Evolutionary conservation across 2,888 invertebrate species (phyloP).

Genomic region (Branchipolynoe longqiensis): DNA sequence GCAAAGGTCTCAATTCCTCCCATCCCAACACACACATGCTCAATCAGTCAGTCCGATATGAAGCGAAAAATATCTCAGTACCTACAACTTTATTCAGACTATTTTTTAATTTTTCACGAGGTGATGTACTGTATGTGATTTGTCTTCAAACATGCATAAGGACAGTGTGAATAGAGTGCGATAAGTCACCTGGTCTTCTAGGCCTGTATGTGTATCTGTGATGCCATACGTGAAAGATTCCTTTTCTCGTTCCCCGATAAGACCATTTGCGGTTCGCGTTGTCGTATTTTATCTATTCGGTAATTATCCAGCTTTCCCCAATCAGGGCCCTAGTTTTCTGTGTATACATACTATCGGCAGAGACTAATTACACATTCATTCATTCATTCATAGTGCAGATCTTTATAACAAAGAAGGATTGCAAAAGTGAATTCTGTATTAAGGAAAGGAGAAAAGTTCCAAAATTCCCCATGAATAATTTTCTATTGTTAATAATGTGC

Average conservation of each 20-base stretch:
- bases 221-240: constrained; percentile 15
- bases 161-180: neutral
- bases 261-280: neutral
- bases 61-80: constrained; percentile 40
- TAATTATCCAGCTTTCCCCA: neutral
- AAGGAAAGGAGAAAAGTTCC: too few relatives aligned
- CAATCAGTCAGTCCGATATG: constrained; percentile 43
- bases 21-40: constrained; percentile 12
- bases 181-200: constrained; percentile 14
- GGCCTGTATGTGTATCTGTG: constrained; percentile 33
- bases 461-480: too few relatives aligned
- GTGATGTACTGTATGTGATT: constrained; percentile 39
- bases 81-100: constrained; percentile 45
- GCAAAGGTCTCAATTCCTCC: too few relatives aligned
- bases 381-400: too few relatives aligned
- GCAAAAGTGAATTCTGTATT: too few relatives aligned
- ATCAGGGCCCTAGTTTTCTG: neutral
- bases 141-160: constrained; percentile 16
- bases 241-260: neutral
- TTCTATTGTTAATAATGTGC: too few relatives aligned
- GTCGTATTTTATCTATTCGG: neutral
- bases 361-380: too few relatives aligned
- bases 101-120: constrained; percentile 13
- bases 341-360: too few relatives aligned
- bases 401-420: too few relatives aligned